Evolutionary conservation across 2,888 invertebrate genomes (phyloP).

Genomic region (Hirtodrosophila confusa): DNA sequence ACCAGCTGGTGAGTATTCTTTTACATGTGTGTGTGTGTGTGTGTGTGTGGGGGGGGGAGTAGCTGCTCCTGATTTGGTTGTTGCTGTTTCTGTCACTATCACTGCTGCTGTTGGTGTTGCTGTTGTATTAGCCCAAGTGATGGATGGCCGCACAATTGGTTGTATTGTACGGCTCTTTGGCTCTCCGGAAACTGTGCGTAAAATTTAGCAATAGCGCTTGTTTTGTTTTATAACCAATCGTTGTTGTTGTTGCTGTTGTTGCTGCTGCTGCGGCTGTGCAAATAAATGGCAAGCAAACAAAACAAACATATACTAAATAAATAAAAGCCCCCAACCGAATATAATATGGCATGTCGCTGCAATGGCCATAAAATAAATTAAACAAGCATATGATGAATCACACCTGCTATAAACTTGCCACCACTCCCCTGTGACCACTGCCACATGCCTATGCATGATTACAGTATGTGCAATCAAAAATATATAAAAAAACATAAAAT

Average conservation of each 20-base stretch:
- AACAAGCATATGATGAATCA: conserved; percentile 46
- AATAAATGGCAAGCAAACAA: conserved; percentile 39
- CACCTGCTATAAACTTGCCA: conserved; percentile 16
- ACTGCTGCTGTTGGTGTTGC: conserved; percentile 12
- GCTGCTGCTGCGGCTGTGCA: conserved; percentile 23
- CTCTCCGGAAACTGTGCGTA: conserved; percentile 54
- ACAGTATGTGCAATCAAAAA: not conserved
- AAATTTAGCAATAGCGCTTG: conserved; percentile 47
- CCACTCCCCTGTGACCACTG: not conserved
- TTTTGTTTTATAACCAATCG: conserved; percentile 57
- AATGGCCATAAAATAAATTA: conserved; percentile 44
- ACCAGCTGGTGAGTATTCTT: not conserved
- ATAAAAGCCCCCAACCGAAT: conserved; percentile 26
- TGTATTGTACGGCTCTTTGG: conserved; percentile 17
- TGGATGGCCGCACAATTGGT: conserved; percentile 52
- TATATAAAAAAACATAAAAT: not conserved
- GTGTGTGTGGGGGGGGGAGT: conserved; percentile 1
- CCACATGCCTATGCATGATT: not conserved
- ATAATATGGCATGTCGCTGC: conserved; percentile 39
- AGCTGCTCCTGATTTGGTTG: conserved; percentile 2
- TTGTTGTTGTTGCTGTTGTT: conserved; percentile 9
- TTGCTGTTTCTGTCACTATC: conserved; percentile 1
- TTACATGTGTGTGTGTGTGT: not conserved
- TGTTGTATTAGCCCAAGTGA: conserved; percentile 38
- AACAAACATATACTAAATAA: conserved; percentile 30